These are phyloP conservation scores for Mesorhabditis spiculigera DNA, from an alignment of 2,888 invertebrate genomes.

Conservation along the genomic window DNA sequence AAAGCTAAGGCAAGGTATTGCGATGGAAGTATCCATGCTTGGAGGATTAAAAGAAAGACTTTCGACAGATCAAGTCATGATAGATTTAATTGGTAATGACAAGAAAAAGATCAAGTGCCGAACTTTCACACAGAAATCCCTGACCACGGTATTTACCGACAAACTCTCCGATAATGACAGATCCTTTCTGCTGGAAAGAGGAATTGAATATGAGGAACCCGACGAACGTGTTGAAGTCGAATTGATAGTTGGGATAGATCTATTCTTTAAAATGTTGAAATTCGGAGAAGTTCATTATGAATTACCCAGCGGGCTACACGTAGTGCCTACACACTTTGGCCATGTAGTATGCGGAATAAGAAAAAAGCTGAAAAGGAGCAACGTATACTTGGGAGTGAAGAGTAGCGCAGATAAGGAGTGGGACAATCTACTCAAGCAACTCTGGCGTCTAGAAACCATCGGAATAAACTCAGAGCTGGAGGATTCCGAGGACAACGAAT, in stretches of 20 bases:
- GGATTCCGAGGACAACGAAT: background rate
- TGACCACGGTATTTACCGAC: background rate
- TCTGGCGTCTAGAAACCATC: constrained; percentile 10
- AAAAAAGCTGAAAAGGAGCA: too few species aligned
- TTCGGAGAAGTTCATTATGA: too few species aligned
- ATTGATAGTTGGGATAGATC: too few species aligned
- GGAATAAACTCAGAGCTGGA: constrained; percentile 7
- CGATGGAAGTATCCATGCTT: background rate
- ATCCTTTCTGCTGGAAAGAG: background rate
- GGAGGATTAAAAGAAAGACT: background rate
- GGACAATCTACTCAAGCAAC: background rate
- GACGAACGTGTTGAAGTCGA: too few species aligned
- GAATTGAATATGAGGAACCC: too few species aligned
- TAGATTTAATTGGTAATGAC: background rate
- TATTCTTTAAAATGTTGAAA: too few species aligned
- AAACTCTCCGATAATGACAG: background rate
- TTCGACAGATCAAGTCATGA: background rate
- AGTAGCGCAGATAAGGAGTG: background rate
- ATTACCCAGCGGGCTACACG: too few species aligned
- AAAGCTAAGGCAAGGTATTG: background rate
- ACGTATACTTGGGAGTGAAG: too few species aligned
- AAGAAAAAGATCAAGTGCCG: background rate
- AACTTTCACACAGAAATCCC: background rate
- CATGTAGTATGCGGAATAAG: too few species aligned
- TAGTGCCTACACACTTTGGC: too few species aligned